A percentile compares a stretch with the other conserved stretches of the same genome.
Evolutionary conservation across 2,888 invertebrate genomes (phyloP).

Genomic region (Nycteola revayana): DNA sequence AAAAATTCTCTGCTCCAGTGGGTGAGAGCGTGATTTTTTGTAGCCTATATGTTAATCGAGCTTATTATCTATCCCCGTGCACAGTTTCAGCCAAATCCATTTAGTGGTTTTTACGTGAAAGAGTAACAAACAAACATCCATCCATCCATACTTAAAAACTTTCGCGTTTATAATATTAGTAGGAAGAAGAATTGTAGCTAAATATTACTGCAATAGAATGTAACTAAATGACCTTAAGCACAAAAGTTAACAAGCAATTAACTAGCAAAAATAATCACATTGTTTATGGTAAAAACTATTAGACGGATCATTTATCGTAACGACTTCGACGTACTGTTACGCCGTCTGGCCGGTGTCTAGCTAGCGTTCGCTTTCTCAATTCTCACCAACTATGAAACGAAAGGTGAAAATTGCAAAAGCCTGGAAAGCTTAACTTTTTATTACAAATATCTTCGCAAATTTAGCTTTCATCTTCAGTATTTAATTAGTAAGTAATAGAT

Average conservation of each 20-base stretch:
- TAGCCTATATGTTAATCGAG: too few relatives aligned
- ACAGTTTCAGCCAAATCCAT: too few relatives aligned
- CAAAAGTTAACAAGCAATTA: constrained; percentile 14
- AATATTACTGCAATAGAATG: too few relatives aligned
- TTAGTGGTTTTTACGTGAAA: too few relatives aligned
- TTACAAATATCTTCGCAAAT: constrained; percentile 13
- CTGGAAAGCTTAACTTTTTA: constrained; percentile 13
- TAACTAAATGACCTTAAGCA: too few relatives aligned
- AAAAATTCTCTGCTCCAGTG: too few relatives aligned
- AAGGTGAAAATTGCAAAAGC: constrained; percentile 26
- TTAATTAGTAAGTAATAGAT: constrained; percentile 11
- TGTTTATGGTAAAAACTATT: constrained; percentile 17
- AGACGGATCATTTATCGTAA: constrained; percentile 33
- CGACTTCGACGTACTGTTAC: constrained; percentile 25
- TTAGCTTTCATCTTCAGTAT: constrained; percentile 11
- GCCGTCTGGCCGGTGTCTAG: constrained; percentile 41
- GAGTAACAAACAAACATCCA: too few relatives aligned
- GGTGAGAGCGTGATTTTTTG: too few relatives aligned
- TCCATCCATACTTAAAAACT: too few relatives aligned
- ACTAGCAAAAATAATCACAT: constrained; percentile 8
- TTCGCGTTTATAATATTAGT: too few relatives aligned
- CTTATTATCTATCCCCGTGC: too few relatives aligned
- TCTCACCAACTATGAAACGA: constrained; percentile 24
- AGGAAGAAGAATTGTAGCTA: too few relatives aligned
- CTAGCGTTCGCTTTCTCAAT: constrained; percentile 27